A percentile compares a stretch with the other conserved stretches of the same genome.
Conservation (phyloP, 2,797 vertebrate genomes). For the Sarcophilus harrisii region DNA sequence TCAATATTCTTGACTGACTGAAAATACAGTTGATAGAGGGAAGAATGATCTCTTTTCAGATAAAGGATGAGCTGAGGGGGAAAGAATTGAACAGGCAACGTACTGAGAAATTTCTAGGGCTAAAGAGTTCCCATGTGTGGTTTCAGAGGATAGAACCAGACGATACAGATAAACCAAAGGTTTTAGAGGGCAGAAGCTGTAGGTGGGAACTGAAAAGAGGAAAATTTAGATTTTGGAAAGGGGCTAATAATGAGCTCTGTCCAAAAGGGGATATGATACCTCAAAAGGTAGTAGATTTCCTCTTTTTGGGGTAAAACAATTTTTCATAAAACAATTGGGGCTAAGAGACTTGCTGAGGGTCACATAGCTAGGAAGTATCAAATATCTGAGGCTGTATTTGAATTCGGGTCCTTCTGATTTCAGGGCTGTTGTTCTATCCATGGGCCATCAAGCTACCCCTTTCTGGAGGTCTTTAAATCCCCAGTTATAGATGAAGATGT, state of each 20-base stretch:
- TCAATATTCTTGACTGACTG: not conserved
- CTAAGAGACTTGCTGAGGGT: too few relatives aligned
- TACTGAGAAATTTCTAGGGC: not conserved
- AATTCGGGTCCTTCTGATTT: too few relatives aligned
- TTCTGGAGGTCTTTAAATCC: not conserved
- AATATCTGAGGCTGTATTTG: too few relatives aligned
- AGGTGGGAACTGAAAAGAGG: not conserved
- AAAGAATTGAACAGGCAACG: not conserved
- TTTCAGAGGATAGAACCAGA: not conserved
- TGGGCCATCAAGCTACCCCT: too few relatives aligned
- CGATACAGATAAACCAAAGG: too few relatives aligned
- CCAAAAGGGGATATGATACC: not conserved
- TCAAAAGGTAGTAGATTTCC: not conserved
- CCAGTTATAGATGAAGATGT: too few relatives aligned
- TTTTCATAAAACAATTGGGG: too few relatives aligned
- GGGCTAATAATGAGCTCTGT: not conserved
- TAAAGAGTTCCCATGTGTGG: not conserved
- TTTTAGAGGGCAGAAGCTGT: not conserved
- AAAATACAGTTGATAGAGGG: not conserved
- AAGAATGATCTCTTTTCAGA: not conserved
- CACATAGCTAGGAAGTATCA: too few relatives aligned
- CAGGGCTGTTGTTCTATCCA: too few relatives aligned
- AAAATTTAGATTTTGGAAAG: not conserved
- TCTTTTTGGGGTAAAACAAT: not conserved
- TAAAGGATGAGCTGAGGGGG: not conserved